Base-by-base conservation (phyloP, 2,113 vertebrate genomes). In the Rhabdomys dilectus region DNA sequence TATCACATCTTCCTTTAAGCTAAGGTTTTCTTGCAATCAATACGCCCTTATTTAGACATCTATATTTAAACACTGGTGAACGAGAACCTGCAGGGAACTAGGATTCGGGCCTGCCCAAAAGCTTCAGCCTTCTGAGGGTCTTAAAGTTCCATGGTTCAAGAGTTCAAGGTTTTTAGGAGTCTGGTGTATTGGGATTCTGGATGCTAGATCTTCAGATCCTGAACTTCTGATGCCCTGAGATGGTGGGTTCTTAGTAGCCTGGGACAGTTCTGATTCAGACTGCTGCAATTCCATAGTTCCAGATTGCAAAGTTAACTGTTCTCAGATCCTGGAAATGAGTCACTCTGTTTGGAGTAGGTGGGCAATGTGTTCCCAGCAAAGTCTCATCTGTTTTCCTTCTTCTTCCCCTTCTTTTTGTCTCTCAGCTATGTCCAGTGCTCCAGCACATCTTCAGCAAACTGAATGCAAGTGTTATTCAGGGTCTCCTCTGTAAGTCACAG, bases 391-490 rank as follows among this genome's bases (percentile, higher is more conserved):
- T 16, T 34, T 45, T 58, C 53, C 26, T 51, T 15, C 22, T 7
- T 58, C 34, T 7, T 58, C 56, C 6, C 26, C 75, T 73, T 22
- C 72, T 21, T 64, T 36, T 72, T 7, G 60, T 11, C 31, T 60
- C 8, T 78, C 85, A 97, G 93, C 0, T 94, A 8, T 97, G 91
- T 75, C 87, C 93, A 66, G 0, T 81, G 72, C 0, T 96, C 26
- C 0, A 0, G 0, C 0, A 0, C 5, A 0, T 91, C 1, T 0
- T 42, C 51, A 3, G 0, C 2, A 1, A 0, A 24, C 0, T 96
- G n/a, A 2, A 36, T 12, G 0, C 0, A 3, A 0, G 8, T 1
- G 1, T 42, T 3, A 0, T 81, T 24, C 22, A 81, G 0, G 9
- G 0, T 0, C 8, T 39, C 21, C 3, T 48, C 0, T 0, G 97